A percentile compares a stretch with the other conserved stretches of the same genome.
Evolutionary conservation across 2,113 vertebrate genomes (phyloP).

Genomic region (Lasiurus borealis): DNA sequence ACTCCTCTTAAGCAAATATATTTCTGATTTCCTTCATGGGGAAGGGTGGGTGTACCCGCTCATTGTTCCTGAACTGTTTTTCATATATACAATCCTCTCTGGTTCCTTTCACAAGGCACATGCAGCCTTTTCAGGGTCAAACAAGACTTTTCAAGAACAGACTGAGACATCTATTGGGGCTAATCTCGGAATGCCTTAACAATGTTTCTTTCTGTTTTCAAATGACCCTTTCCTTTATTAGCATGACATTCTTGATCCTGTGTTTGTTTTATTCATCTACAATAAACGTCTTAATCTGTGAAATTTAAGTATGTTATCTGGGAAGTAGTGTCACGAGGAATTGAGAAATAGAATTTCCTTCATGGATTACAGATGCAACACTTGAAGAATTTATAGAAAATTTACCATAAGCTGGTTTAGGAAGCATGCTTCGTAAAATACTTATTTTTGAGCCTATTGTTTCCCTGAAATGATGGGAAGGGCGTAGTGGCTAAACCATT

Average conservation of each 20-base stretch:
- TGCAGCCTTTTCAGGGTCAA: background rate
- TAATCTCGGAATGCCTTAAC: background rate
- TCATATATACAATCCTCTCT: background rate
- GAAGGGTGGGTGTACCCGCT: background rate
- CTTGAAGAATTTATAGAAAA: background rate
- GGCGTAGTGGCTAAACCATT: background rate
- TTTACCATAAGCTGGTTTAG: background rate
- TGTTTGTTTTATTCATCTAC: background rate
- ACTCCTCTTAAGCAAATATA: background rate
- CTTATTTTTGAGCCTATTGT: slow-evolving; percentile 31
- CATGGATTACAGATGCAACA: background rate
- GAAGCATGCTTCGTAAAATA: background rate
- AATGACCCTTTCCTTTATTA: background rate
- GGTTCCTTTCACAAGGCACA: background rate
- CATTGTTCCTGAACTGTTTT: background rate
- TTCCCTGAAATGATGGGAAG: background rate
- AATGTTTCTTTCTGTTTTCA: background rate
- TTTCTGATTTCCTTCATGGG: background rate
- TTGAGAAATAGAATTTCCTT: background rate
- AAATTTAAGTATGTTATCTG: background rate
- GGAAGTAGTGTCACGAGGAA: background rate
- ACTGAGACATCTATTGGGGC: fast-evolving
- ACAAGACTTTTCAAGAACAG: background rate
- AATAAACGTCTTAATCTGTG: background rate
- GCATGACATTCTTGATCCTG: background rate